Evolutionary conservation across 2,113 vertebrate genomes (phyloP), one percentile per base, ranked within the genome.

Genomic region (Centropus unirufus): DNA sequence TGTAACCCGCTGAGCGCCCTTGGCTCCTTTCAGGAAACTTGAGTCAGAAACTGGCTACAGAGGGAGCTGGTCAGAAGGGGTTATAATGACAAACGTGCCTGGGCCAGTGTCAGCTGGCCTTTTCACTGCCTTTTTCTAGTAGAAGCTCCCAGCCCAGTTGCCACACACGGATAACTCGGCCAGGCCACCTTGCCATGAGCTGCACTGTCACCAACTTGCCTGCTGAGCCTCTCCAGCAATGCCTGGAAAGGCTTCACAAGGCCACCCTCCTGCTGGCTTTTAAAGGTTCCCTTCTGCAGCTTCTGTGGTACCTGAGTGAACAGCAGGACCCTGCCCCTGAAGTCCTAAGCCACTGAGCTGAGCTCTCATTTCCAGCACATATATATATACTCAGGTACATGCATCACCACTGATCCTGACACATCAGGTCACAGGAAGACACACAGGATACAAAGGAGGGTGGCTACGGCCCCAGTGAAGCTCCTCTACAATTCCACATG

Each of bases 111-210:
- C 72, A 79, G 66, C 42, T 27, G 32, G 30, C 12, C 23, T 58
- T 15, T 52, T 34, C 66, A 36, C 36, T 44, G 34, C 47, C 39
- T 7, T 2, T 52, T 14, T 32, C 66, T 4, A 12, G 30, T 3
- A 17, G 49, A 58, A 51, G 70, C 29, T 51, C 18, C 12, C 58
- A 63, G 36, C 47, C 32, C 6, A 17, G 14, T 12, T 46, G 29
- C 44, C 2, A 0, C 30, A 62, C 34, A n/a, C 0, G 1, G 42
- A 20, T 8, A 22, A 62, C 42, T 76, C 7, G 8, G 34, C 55
- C 42, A n/a, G 46, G n/a, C 69, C 55, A 62, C 30, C 26, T 9
- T 8, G 26, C n/a, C 49, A 40, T 0, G 21, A 77, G 54, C 49
- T 49, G 49, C 6, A 4, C 24, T 30, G 29, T 21, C 74, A 26